Conservation (phyloP, 1,140 invertebrate genomes). For the Yoshiicerus persimilis region DNA sequence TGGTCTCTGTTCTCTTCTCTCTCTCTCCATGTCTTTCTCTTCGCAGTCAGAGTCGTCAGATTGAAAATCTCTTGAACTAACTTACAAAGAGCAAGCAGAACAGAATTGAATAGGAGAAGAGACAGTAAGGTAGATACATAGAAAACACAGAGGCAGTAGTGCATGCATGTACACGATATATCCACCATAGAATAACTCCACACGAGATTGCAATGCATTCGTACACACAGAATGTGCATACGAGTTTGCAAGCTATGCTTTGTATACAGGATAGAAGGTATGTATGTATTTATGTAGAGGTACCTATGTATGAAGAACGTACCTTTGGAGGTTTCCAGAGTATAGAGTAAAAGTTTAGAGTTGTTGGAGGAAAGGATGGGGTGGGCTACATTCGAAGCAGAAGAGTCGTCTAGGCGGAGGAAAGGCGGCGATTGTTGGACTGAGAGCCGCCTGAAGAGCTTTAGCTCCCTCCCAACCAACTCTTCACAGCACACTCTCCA, state of each 20-base stretch:
- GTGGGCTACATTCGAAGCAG: not conserved
- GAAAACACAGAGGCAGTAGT: no score
- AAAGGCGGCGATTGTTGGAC: not conserved
- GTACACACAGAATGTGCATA: not conserved
- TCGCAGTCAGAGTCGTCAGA: no score
- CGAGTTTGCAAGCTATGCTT: not conserved
- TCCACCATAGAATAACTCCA: no score
- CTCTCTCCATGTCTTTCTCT: not conserved
- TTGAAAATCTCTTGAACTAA: not conserved
- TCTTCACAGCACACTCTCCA: constrained; percentile 1
- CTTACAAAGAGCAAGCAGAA: not conserved
- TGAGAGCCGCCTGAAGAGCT: not conserved
- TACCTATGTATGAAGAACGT: not conserved
- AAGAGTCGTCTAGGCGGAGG: constrained; percentile 4
- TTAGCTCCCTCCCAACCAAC: not conserved
- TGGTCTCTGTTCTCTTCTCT: not conserved
- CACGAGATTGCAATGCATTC: not conserved
- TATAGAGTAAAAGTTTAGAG: not conserved
- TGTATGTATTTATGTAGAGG: not conserved
- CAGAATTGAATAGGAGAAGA: not conserved
- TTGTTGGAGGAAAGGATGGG: not conserved
- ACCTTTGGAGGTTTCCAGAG: not conserved
- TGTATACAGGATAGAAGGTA: not conserved
- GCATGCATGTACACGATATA: not conserved
- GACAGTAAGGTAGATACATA: not conserved